A percentile compares a stretch with the other conserved stretches of the same genome.
Evolutionary conservation across 2,797 vertebrate species (phyloP).

Genomic region (Myotis planiceps): DNA sequence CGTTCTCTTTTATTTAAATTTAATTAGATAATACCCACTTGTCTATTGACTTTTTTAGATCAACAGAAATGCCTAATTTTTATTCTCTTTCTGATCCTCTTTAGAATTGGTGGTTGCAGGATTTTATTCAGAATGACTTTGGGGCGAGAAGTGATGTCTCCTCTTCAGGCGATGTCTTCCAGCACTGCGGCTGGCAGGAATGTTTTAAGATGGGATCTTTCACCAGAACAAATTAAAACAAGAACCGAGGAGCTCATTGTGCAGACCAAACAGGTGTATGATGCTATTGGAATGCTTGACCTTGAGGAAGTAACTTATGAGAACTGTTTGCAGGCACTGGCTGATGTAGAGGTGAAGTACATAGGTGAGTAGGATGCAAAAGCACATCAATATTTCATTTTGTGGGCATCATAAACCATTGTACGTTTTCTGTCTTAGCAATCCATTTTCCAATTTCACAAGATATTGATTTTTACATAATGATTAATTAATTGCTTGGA

Average conservation of each 20-base stretch:
- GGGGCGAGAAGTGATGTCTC: slow-evolving; percentile 78
- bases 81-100: slow-evolving; percentile 59
- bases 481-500: slow-evolving; percentile 29
- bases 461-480: slow-evolving; percentile 30
- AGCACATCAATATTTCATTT: neutral
- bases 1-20: slow-evolving; percentile 16
- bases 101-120: slow-evolving; percentile 83
- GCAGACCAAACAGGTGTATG: slow-evolving; percentile 91
- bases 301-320: slow-evolving; percentile 90
- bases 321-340: slow-evolving; percentile 92
- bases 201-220: slow-evolving; percentile 93
- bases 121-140: slow-evolving; percentile 91
- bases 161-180: slow-evolving; percentile 82
- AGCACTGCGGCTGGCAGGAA: slow-evolving; percentile 81
- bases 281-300: slow-evolving; percentile 88
- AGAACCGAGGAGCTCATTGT: slow-evolving; percentile 90
- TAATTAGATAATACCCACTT: slow-evolving; percentile 1
- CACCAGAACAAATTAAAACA: slow-evolving; percentile 91
- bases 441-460: neutral
- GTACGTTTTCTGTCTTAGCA: neutral
- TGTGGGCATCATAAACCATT: neutral
- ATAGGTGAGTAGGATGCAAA: slow-evolving; percentile 85
- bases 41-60: slow-evolving; percentile 7
- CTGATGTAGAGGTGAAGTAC: slow-evolving; percentile 93
- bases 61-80: slow-evolving; percentile 10